Conservation (phyloP, 2,888 invertebrate genomes). For the Lithodes maja region DNA sequence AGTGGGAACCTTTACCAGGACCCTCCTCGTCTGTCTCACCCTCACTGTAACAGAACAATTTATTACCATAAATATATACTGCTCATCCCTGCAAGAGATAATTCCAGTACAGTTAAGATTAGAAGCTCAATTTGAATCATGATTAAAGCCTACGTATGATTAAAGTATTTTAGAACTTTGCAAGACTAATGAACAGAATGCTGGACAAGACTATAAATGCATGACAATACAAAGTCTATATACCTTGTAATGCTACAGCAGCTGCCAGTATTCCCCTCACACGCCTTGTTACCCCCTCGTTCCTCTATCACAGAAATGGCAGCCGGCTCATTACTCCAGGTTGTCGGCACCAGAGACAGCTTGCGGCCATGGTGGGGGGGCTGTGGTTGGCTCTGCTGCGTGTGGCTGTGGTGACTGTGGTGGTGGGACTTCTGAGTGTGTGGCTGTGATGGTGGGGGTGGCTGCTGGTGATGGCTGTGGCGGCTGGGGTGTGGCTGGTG, state of each 20-base stretch:
- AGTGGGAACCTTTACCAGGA: slow-evolving; percentile 57
- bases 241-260: slow-evolving; percentile 51
- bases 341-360: slow-evolving; percentile 38
- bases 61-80: too few relatives aligned
- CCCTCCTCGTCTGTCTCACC: slow-evolving; percentile 62
- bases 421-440: neutral
- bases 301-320: slow-evolving; percentile 55
- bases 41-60: neutral
- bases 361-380: slow-evolving; percentile 51
- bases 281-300: slow-evolving; percentile 25
- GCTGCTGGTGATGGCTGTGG: slow-evolving; percentile 33
- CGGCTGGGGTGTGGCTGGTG: slow-evolving; percentile 39
- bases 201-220: too few relatives aligned
- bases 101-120: too few relatives aligned
- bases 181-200: too few relatives aligned
- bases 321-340: slow-evolving; percentile 30
- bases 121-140: too few relatives aligned
- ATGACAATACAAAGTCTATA: neutral
- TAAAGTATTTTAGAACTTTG: too few relatives aligned
- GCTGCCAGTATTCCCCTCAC: slow-evolving; percentile 47
- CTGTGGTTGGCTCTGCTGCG: slow-evolving; percentile 22
- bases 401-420: slow-evolving; percentile 6
- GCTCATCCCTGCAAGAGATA: too few relatives aligned
- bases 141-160: too few relatives aligned
- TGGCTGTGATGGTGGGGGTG: slow-evolving; percentile 17